Evolutionary conservation across 2,113 vertebrate genomes (phyloP), one percentile per base, ranked within the genome.

Genomic region (Rhinogobius similis): DNA sequence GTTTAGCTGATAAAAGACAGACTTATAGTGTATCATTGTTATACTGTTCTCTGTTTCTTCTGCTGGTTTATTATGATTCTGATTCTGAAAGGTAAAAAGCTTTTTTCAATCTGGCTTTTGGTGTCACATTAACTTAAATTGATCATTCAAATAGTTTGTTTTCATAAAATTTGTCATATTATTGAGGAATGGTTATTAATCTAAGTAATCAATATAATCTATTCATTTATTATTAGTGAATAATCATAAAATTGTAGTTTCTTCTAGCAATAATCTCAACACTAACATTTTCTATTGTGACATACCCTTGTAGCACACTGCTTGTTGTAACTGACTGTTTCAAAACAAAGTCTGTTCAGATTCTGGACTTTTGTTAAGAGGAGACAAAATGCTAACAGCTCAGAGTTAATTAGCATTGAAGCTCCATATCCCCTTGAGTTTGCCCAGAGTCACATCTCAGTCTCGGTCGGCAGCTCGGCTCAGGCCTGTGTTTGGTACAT

Each of bases 401-500:
- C 50, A 3, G 32, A 27, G 24, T 73, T 76, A 39, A 62, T 27
- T 26, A 26, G 72, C 63, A 52, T 12, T 52, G 21, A 48, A 21
- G 44, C 20, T 36, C 16, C 61, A 14, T 26, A 53, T 36, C 73
- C 55, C 66, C 65, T 26, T 24, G 62, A 52, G 2, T 32, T 65
- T 72, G 4, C 68, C 52, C 67, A 32, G 38, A 63, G 46, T 62
- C 23, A 46, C 62, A 58, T 73, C 59, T 2, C 72, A 13, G 70
- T 68, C 38, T 55, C 23, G 11, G 53, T 55, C 53, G 11, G 53
- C 12, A 62, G 68, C 65, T 77, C 68, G 43, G 56, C 55, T 2
- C 44, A 81, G 27, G 41, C 67, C 73, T 82, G 20, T 72, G 74
- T 68, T 69, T 67, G 11, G 78, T 65, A 81, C 81, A 78, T 72